A percentile compares a stretch with the other conserved stretches of the same genome.
Evolutionary conservation across 2,113 vertebrate genomes (phyloP).

Genomic region (Ivindomyrus marchei): DNA sequence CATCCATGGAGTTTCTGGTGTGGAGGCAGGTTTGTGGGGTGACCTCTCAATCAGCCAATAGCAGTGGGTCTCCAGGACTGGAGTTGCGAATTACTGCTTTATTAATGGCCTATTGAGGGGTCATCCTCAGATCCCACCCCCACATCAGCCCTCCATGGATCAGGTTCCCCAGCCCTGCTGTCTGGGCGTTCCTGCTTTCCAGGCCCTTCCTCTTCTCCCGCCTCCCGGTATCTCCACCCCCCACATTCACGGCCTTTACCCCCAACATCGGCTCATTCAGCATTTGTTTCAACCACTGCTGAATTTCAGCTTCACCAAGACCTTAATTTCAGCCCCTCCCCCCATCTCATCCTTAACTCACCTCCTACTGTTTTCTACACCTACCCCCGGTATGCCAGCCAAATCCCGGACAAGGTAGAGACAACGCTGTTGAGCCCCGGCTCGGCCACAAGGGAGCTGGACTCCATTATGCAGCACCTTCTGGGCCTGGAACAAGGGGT

Average conservation of each 20-base stretch:
- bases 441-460: constrained; percentile 55
- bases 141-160: not conserved
- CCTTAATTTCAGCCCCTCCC: not conserved
- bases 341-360: not conserved
- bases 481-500: constrained; percentile 48
- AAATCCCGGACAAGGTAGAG: constrained; percentile 37
- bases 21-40: not conserved
- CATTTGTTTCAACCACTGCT: not conserved
- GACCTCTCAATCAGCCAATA: not conserved
- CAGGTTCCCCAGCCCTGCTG: not conserved
- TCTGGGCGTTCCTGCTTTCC: not conserved
- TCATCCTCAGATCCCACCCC: not conserved
- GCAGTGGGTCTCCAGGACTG: not conserved
- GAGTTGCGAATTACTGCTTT: not conserved
- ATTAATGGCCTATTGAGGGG: not conserved
- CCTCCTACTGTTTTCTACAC: constrained; percentile 35
- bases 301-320: not conserved
- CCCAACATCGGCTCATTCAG: not conserved
- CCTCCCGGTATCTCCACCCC: too few relatives aligned
- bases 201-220: not conserved
- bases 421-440: constrained; percentile 20
- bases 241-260: not conserved
- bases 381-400: constrained; percentile 35
- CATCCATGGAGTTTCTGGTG: not conserved
- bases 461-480: constrained; percentile 55